Percentiles rank a stretch among this genome's conserved stretches.
These are phyloP conservation scores for Acanthochromis polyacanthus DNA, from an alignment of 2,113 vertebrate genomes.

Conservation along the genomic window DNA sequence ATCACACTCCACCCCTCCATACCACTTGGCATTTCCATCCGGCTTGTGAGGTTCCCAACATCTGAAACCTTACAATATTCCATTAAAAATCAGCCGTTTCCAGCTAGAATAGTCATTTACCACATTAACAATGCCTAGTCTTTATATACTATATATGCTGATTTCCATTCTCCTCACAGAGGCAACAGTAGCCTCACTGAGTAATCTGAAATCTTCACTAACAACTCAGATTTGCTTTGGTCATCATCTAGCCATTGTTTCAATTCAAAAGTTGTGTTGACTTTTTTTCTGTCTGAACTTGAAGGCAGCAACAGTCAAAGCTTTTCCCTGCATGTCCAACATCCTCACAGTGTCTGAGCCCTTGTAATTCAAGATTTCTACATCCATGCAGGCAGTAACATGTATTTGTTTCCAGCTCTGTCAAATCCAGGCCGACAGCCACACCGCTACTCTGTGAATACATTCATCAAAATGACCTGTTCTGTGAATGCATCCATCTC, in stretches of 20 bases:
- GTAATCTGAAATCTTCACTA: too few relatives aligned
- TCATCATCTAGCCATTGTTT: background rate
- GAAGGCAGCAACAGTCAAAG: constrained; percentile 32
- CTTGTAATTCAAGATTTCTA: background rate
- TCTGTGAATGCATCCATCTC: constrained; percentile 14
- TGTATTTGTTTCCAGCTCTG: constrained; percentile 11
- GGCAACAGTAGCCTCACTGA: too few relatives aligned
- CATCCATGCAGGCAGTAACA: background rate
- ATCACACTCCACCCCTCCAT: too few relatives aligned
- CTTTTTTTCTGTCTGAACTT: background rate
- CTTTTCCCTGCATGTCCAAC: background rate
- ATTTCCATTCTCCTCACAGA: too few relatives aligned
- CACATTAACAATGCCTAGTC: too few relatives aligned
- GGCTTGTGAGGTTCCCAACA: too few relatives aligned
- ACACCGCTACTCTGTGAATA: background rate
- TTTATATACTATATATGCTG: too few relatives aligned
- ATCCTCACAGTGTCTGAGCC: background rate
- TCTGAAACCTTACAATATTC: too few relatives aligned
- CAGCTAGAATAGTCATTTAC: too few relatives aligned
- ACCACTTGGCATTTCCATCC: too few relatives aligned
- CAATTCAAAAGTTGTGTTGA: background rate
- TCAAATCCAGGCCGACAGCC: constrained; percentile 6
- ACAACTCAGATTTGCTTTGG: too few relatives aligned
- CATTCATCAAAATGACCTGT: constrained; percentile 54
- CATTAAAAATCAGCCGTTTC: too few relatives aligned